phyloP scores from a whole-genome alignment of 2,888 invertebrate genomes.

The Ethmia dodecea region DNA sequence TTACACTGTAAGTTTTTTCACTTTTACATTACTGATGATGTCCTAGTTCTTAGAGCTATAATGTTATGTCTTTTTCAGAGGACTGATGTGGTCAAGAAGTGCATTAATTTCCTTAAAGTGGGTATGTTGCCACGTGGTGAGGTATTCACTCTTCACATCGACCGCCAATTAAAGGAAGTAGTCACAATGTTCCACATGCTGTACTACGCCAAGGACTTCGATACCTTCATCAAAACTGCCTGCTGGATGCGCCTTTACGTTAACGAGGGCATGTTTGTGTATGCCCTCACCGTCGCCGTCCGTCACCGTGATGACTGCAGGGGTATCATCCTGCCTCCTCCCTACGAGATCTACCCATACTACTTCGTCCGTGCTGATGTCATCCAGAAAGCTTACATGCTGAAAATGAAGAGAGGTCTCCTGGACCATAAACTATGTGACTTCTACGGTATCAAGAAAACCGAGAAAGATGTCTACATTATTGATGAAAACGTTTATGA shows the following conservation, averaged over 20 bases:
- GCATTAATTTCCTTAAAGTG: slow-evolving; percentile 66
- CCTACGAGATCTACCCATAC: slow-evolving; percentile 80
- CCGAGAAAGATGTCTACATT: slow-evolving; percentile 71
- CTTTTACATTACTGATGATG: not conserved
- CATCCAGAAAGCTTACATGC: slow-evolving; percentile 73
- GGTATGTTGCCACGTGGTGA: slow-evolving; percentile 77
- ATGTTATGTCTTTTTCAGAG: slow-evolving; percentile 50
- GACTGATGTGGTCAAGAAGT: slow-evolving; percentile 75
- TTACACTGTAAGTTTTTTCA: slow-evolving; percentile 40
- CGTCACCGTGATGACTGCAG: slow-evolving; percentile 71
- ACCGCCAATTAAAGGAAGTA: slow-evolving; percentile 69
- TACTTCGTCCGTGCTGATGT: slow-evolving; percentile 82
- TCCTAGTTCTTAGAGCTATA: not conserved
- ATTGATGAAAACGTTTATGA: slow-evolving; percentile 83
- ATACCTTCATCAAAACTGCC: slow-evolving; percentile 67
- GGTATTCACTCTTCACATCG: slow-evolving; percentile 67
- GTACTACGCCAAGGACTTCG: slow-evolving; percentile 73
- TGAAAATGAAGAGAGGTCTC: slow-evolving; percentile 69
- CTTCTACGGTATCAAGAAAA: slow-evolving; percentile 67
- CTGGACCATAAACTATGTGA: slow-evolving; percentile 68
- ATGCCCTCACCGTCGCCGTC: slow-evolving; percentile 71
- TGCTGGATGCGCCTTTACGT: slow-evolving; percentile 71
- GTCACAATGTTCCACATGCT: slow-evolving; percentile 72
- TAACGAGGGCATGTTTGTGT: slow-evolving; percentile 78
- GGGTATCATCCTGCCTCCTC: slow-evolving; percentile 72